phyloP scores from a whole-genome alignment of 2,888 invertebrate genomes.

The Drosophila cracens region DNA sequence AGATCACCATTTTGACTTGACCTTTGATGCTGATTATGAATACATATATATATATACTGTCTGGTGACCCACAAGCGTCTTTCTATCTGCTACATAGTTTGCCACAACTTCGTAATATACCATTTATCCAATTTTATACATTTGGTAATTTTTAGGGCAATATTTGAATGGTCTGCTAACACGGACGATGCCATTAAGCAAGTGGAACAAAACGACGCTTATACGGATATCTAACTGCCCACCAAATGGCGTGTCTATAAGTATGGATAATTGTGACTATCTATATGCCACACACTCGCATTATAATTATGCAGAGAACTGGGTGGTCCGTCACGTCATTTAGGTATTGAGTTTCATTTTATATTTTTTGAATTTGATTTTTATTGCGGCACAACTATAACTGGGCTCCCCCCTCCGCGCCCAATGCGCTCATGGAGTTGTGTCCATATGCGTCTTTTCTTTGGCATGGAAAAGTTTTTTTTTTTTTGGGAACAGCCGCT shows the following conservation, averaged over 20 bases:
- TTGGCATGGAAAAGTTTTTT: conserved; percentile 47
- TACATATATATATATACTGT: not conserved
- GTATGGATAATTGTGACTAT: conserved; percentile 29
- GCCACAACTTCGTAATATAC: not conserved
- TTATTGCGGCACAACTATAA: conserved; percentile 71
- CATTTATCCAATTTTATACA: not conserved
- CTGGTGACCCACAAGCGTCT: not conserved
- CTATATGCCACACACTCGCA: conserved; percentile 38
- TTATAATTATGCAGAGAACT: conserved; percentile 35
- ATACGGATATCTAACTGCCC: conserved; percentile 5
- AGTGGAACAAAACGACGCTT: conserved; percentile 29
- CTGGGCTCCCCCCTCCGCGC: conserved; percentile 31
- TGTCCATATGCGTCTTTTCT: conserved; percentile 6
- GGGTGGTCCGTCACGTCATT: conserved; percentile 70
- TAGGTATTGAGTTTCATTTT: conserved; percentile 59
- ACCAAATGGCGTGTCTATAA: conserved; percentile 26
- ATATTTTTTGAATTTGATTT: conserved; percentile 61
- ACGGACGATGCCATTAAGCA: conserved; percentile 25
- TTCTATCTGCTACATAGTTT: not conserved
- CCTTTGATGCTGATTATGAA: not conserved
- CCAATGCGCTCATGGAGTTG: conserved; percentile 31
- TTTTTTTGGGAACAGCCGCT: conserved; percentile 11
- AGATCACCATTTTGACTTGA: not conserved
- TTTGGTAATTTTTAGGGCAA: not conserved
- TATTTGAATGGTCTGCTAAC: not conserved